Conservation (phyloP, 30 jellyfish, hydroid and myxozoan genomes). For the Turritopsis dohrnii region DNA sequence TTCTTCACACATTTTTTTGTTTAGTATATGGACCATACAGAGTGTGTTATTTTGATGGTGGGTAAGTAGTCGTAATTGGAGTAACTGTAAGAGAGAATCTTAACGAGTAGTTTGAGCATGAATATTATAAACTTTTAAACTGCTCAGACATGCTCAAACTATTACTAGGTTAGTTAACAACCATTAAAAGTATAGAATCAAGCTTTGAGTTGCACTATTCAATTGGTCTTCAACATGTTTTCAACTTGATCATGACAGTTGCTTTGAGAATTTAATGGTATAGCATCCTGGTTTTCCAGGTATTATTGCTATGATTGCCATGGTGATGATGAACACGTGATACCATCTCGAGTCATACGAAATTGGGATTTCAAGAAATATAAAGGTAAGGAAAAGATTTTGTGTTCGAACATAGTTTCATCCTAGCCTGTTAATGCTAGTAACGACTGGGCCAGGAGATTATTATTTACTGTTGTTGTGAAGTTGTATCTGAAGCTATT, state of each 20-base stretch:
- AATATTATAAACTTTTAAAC: no score
- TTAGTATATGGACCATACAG: constrained; percentile 87
- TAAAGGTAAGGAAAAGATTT: constrained; percentile 44
- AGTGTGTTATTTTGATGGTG: constrained; percentile 92
- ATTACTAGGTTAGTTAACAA: no score
- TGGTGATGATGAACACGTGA: constrained; percentile 67
- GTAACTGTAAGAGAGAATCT: no score
- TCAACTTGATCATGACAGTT: no score
- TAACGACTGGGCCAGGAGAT: background rate
- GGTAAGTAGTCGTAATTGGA: no score
- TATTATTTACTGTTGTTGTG: background rate
- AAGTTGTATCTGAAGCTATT: background rate
- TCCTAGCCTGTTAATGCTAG: no score
- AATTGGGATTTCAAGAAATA: constrained; percentile 88
- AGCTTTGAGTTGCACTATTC: no score
- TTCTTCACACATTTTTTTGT: background rate
- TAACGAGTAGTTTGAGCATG: no score
- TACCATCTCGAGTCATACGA: constrained; percentile 74
- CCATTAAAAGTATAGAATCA: no score
- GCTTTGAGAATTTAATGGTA: no score
- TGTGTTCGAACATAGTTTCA: background rate
- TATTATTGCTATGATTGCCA: constrained; percentile 94
- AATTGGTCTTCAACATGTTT: no score
- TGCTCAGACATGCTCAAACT: no score
- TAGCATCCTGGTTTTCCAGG: constrained; percentile 28